phyloP scores from a whole-genome alignment of 2,797 vertebrate genomes.

The Gymnoscopelus braueri region DNA sequence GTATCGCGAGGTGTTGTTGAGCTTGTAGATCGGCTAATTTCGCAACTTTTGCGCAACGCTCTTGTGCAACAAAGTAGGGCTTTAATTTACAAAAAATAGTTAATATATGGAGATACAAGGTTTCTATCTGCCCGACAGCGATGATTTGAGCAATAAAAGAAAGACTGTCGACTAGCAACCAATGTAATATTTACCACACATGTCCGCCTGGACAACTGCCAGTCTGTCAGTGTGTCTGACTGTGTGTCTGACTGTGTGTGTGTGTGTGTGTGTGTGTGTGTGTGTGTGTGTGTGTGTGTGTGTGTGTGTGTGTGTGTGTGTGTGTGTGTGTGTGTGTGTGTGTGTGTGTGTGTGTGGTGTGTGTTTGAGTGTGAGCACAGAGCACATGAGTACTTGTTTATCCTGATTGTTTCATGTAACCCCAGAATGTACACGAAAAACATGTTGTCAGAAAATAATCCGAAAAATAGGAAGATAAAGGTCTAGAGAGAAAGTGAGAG shows the following conservation, averaged over 20 bases:
- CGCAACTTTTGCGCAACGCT: too few species aligned
- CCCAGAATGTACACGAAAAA: constrained; percentile 21
- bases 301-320: neutral
- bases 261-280: neutral
- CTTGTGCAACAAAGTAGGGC: too few species aligned
- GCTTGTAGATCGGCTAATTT: too few species aligned
- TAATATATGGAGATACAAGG: too few species aligned
- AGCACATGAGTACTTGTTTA: constrained; percentile 24
- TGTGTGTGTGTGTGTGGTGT: constrained; percentile 14
- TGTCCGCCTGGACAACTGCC: constrained; percentile 37
- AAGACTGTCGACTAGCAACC: constrained; percentile 60
- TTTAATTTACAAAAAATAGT: too few species aligned
- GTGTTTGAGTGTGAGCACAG: constrained; percentile 12
- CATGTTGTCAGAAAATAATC: constrained; percentile 52
- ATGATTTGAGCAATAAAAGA: constrained; percentile 38
- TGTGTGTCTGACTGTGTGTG: too few species aligned
- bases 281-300: neutral
- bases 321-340: constrained; percentile 11
- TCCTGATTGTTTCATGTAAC: constrained; percentile 33
- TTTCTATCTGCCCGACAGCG: too few species aligned
- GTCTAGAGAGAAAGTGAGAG: constrained; percentile 33
- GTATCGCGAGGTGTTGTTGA: too few species aligned
- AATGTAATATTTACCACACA: constrained; percentile 66
- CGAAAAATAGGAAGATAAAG: constrained; percentile 39
- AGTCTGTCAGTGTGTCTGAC: neutral